These are phyloP conservation scores for Pelochelys cantorii DNA, from an alignment of 2,797 vertebrate species.

Conservation along the genomic window DNA sequence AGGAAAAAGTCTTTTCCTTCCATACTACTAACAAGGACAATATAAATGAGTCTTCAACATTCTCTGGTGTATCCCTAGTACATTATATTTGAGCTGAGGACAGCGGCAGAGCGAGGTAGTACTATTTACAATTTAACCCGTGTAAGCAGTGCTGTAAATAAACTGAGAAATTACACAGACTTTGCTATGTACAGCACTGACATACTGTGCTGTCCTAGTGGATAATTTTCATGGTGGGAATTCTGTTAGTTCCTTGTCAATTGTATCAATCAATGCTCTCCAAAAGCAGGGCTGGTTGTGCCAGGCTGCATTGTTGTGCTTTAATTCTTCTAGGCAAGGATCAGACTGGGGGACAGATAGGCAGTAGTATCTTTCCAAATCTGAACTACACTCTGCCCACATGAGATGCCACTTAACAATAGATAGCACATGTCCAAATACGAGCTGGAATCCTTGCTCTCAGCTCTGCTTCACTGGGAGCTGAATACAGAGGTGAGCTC, in stretches of 20 bases:
- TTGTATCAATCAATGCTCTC: not conserved
- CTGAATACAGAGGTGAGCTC: constrained; percentile 11
- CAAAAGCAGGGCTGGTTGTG: not conserved
- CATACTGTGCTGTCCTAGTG: not conserved
- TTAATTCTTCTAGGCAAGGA: not conserved
- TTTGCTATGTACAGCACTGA: not conserved
- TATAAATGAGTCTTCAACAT: constrained; percentile 30
- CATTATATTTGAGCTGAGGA: not conserved
- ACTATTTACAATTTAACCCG: constrained; percentile 31
- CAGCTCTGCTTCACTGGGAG: not conserved
- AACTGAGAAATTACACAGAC: not conserved
- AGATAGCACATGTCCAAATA: not conserved
- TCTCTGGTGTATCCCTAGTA: constrained; percentile 1
- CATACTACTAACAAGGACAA: not conserved
- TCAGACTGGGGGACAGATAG: not conserved
- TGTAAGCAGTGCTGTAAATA: not conserved
- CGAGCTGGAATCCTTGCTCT: not conserved
- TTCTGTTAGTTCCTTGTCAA: not conserved
- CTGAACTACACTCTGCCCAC: not conserved
- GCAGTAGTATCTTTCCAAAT: not conserved
- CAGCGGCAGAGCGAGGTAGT: not conserved
- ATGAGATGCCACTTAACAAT: not conserved
- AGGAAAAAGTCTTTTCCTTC: constrained; percentile 45
- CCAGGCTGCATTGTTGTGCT: not conserved
- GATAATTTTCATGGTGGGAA: not conserved